Evolutionary conservation across 2,113 vertebrate genomes (phyloP).

Genomic region (Nyctibius bracteatus): DNA sequence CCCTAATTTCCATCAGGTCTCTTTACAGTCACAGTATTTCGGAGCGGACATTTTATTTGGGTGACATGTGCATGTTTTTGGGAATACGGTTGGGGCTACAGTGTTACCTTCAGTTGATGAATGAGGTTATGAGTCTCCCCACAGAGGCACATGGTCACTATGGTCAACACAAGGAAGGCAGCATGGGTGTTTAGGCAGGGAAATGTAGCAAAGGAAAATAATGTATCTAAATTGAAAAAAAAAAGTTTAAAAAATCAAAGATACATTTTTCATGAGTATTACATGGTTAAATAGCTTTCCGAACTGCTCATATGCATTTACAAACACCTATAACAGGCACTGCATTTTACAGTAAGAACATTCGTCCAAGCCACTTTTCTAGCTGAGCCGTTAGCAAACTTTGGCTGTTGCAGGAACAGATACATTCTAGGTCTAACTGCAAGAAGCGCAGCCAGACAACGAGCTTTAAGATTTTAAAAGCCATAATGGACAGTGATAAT

Average conservation of each 20-base stretch:
- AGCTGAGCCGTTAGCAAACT: background rate
- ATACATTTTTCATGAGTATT: background rate
- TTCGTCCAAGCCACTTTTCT: background rate
- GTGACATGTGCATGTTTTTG: fast-evolving
- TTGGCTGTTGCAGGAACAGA: background rate
- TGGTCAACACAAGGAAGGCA: background rate
- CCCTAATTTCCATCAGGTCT: background rate
- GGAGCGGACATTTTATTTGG: background rate
- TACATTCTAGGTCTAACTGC: background rate
- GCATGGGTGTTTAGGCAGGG: background rate
- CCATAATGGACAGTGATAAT: background rate
- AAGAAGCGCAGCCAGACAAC: background rate
- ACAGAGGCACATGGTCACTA: background rate
- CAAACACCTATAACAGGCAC: background rate
- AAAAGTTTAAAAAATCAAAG: background rate
- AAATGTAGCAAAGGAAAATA: background rate
- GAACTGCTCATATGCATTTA: background rate
- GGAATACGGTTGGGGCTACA: background rate
- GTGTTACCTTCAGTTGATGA: background rate
- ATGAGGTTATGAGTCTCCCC: background rate
- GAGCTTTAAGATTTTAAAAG: background rate
- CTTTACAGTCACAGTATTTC: background rate
- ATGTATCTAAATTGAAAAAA: background rate
- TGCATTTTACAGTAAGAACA: background rate
- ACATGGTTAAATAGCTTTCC: background rate